Base-by-base conservation (phyloP, 2,797 vertebrate genomes). In the Pantherophis vulpinus region DNA sequence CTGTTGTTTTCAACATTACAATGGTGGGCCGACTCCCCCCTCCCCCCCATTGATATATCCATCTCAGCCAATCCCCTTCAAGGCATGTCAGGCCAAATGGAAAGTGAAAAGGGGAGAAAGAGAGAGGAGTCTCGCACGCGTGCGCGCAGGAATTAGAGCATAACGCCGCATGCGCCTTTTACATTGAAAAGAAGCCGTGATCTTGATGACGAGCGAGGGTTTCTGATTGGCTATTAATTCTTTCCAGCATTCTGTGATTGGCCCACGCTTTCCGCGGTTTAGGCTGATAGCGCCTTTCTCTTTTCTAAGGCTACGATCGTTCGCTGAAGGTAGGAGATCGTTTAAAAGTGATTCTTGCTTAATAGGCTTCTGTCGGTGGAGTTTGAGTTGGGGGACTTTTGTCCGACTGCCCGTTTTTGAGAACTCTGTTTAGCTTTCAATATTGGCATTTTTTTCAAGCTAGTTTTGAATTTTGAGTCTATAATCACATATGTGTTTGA, bases 41-140 rank as follows among this genome's bases (percentile, higher is more conserved):
- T 0, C 29, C 7, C 6, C 7, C 42, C 66, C 9, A 5, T 27
- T 29, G 1, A 2, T 0, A 0, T 0, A 12, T 11, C 0, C 20
- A 9, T 8, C 1, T 5, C 54, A 10, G 27, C 95, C 95, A 96
- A 94, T 94, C 91, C 42, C 42, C 58, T 47, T 18, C 10, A 23
- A 86, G 56, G 58, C 0, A 3, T 18, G 0, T 0, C 4, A 5
- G 0, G 0, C 0, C 0, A 42, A 63, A 12, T 32, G 60, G 47
- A 42, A 27, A 25, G 14, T 18, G 83, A 66, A 51, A 20, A 11
- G 20, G n/a, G 4, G 2, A 12, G 70, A n/a, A 11, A 56, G 7
- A 1, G 20, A 42, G 27, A 51, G 27, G n/a, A 56, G 1, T 11
- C 74, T 25, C 20, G 42, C 20, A 47, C 74, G 74, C 74, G 9